phyloP scores from a whole-genome alignment of 2,113 vertebrate species.

The Hydrochoerus hydrochaeris region DNA sequence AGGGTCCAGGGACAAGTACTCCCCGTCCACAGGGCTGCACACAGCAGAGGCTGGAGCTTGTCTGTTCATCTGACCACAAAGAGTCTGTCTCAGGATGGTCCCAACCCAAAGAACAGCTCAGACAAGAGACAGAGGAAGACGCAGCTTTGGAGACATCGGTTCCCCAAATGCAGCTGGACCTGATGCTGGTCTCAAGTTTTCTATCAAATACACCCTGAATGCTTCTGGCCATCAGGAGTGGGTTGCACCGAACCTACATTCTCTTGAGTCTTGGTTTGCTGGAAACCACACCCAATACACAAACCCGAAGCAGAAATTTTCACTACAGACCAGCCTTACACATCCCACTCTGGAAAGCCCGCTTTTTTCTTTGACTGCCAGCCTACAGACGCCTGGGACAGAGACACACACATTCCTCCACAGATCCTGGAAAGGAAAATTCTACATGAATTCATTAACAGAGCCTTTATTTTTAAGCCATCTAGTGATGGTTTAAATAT shows the following conservation, averaged over 20 bases:
- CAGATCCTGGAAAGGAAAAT: neutral
- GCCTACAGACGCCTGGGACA: neutral
- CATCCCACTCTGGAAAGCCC: too few species aligned
- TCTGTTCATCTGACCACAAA: neutral
- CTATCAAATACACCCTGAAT: neutral
- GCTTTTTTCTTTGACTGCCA: too few species aligned
- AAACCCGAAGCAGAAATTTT: neutral
- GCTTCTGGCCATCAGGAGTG: neutral
- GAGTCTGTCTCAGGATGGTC: neutral
- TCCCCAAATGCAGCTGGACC: neutral
- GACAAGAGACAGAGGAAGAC: neutral
- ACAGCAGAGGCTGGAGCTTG: fast-evolving
- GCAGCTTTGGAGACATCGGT: neutral
- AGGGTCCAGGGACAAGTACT: neutral
- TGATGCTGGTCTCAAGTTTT: neutral
- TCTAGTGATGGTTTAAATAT: conserved; percentile 52
- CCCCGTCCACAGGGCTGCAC: neutral
- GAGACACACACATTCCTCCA: too few species aligned
- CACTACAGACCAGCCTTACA: fast-evolving
- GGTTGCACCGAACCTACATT: neutral
- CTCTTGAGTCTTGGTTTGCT: neutral
- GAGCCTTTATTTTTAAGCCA: conserved; percentile 60
- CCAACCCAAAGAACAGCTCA: neutral
- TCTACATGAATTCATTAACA: neutral
- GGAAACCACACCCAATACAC: neutral